phyloP scores from a whole-genome alignment of 30 jellyfish, hydroid and myxozoan genomes.

The Hydractinia echinata region DNA sequence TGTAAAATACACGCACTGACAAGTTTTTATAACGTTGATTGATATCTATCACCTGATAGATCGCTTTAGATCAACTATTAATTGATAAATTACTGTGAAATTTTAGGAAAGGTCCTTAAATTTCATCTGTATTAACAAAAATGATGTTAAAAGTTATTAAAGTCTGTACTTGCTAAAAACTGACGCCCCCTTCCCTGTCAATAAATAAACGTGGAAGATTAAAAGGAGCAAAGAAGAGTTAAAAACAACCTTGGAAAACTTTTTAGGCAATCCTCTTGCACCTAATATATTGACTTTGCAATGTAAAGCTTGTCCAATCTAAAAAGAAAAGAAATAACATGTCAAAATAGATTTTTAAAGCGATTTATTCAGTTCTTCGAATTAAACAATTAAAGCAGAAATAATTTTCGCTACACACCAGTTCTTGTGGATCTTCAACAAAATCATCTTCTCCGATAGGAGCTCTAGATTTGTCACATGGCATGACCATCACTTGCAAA shows the following conservation, averaged over 20 bases:
- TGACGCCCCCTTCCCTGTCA: too few species aligned
- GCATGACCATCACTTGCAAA: conserved; percentile 64
- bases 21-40: too few species aligned
- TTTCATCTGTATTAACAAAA: too few species aligned
- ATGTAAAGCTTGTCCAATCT: conserved; percentile 78
- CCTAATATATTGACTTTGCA: conserved; percentile 69
- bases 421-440: conserved; percentile 78
- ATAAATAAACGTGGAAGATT: too few species aligned
- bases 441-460: conserved; percentile 75
- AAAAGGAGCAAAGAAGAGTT: too few species aligned
- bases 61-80: too few species aligned
- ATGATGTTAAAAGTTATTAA: too few species aligned
- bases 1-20: too few species aligned
- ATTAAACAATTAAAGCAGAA: background rate
- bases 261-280: conserved; percentile 82
- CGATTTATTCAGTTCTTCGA: background rate
- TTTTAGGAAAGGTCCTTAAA: too few species aligned
- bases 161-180: too few species aligned
- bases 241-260: conserved; percentile 63
- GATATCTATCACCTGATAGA: too few species aligned
- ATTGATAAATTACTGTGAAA: too few species aligned
- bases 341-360: background rate
- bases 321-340: background rate
- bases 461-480: conserved; percentile 57
- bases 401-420: conserved; percentile 28